A percentile compares a stretch with the other conserved stretches of the same genome.
Evolutionary conservation across 92 coral and sea anemone species (phyloP).

Genomic region (Muricea muricata): DNA sequence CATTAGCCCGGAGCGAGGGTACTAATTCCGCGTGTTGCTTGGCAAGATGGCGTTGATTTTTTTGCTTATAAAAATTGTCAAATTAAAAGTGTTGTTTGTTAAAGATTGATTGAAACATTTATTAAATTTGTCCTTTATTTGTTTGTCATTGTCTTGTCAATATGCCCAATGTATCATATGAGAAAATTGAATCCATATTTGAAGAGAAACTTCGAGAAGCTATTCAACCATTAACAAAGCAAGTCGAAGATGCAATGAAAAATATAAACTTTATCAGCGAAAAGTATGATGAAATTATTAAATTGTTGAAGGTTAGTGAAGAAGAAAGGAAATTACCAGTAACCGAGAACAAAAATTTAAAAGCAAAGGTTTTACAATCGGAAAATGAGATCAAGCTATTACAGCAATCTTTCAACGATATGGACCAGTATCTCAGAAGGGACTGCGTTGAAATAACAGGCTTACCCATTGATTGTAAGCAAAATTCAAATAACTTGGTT

Average conservation of each 20-base stretch:
- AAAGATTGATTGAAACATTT: too few relatives aligned
- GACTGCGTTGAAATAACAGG: conserved; percentile 44
- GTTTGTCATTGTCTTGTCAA: too few relatives aligned
- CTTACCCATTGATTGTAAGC: conserved; percentile 3
- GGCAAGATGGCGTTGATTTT: too few relatives aligned
- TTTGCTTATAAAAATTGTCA: too few relatives aligned
- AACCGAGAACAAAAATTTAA: conserved; percentile 7
- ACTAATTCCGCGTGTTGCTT: too few relatives aligned
- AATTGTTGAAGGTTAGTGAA: conserved; percentile 1
- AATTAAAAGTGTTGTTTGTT: too few relatives aligned
- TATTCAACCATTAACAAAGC: not conserved
- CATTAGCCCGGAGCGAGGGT: too few relatives aligned
- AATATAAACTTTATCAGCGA: conserved; percentile 7
- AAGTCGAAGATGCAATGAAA: not conserved
- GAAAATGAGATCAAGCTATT: conserved; percentile 11
- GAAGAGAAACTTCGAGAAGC: conserved; percentile 5
- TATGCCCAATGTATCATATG: too few relatives aligned
- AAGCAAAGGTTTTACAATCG: conserved; percentile 22
- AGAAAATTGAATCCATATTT: not conserved
- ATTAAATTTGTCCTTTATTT: too few relatives aligned
- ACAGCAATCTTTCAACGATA: not conserved
- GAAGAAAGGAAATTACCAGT: conserved; percentile 9
- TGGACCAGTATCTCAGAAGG: conserved; percentile 24
- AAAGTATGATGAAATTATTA: conserved; percentile 5
- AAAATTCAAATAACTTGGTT: conserved; percentile 18